Evolutionary conservation across 1,140 invertebrate genomes (phyloP).

Genomic region (Temnothorax nylanderi): DNA sequence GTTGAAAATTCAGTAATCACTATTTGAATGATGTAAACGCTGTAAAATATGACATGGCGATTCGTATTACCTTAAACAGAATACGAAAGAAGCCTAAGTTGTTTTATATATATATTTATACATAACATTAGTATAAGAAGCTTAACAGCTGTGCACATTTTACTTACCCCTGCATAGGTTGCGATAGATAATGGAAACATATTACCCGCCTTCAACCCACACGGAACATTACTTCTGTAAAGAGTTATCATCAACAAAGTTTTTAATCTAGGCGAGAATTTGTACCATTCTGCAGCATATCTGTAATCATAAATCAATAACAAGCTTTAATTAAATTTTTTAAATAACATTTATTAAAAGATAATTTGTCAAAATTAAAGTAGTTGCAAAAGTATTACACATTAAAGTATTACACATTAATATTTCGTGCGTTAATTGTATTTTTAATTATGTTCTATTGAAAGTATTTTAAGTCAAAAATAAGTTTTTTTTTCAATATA

Average conservation of each 20-base stretch:
- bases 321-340: neutral
- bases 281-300: constrained; percentile 29
- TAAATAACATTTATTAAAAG: neutral
- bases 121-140: neutral
- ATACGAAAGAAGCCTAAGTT: neutral
- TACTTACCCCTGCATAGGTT: constrained; percentile 16
- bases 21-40: constrained; percentile 16
- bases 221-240: constrained; percentile 22
- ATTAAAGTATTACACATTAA: too few species aligned
- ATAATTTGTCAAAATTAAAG: neutral
- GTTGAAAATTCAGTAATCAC: neutral
- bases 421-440: neutral
- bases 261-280: constrained; percentile 32
- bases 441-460: neutral
- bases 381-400: too few species aligned
- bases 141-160: neutral
- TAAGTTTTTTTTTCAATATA: too few species aligned
- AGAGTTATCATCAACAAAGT: constrained; percentile 19
- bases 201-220: constrained; percentile 26
- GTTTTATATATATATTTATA: neutral
- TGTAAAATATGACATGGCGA: constrained; percentile 16
- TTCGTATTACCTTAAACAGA: constrained; percentile 19
- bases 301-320: neutral
- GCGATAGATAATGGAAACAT: constrained; percentile 22
- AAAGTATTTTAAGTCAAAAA: neutral